Conservation (phyloP, 2,113 vertebrate species). For the Machaerirhynchus nigripectus region DNA sequence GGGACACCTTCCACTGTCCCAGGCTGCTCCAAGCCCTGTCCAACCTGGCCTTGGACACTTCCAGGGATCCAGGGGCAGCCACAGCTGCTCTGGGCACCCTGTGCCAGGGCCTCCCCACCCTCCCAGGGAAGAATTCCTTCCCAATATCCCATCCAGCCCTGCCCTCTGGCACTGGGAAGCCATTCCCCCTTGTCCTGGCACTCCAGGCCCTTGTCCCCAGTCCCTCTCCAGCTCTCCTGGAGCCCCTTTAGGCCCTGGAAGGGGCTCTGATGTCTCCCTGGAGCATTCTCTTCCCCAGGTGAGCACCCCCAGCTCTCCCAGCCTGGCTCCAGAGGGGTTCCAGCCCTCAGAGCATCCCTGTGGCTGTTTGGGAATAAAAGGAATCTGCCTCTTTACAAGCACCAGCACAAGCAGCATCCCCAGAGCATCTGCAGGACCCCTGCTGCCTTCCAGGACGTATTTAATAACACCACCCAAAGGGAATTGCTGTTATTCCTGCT, state of each 20-base stretch:
- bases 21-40: fast-evolving
- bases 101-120: not conserved
- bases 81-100: not conserved
- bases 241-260: not conserved
- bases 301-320: not conserved
- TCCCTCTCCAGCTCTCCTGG: not conserved
- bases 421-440: not conserved
- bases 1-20: fast-evolving
- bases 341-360: not conserved
- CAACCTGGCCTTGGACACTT: not conserved
- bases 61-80: not conserved
- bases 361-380: not conserved
- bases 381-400: not conserved
- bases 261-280: not conserved
- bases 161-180: not conserved
- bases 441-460: not conserved
- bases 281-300: not conserved
- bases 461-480: not conserved
- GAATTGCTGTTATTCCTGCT: not conserved
- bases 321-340: not conserved
- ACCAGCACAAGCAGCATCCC: not conserved
- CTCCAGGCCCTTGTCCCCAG: not conserved
- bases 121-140: not conserved
- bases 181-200: not conserved
- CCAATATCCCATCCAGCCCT: not conserved